phyloP scores from a whole-genome alignment of 2,113 vertebrate species.

The Callopanchax toddi region DNA sequence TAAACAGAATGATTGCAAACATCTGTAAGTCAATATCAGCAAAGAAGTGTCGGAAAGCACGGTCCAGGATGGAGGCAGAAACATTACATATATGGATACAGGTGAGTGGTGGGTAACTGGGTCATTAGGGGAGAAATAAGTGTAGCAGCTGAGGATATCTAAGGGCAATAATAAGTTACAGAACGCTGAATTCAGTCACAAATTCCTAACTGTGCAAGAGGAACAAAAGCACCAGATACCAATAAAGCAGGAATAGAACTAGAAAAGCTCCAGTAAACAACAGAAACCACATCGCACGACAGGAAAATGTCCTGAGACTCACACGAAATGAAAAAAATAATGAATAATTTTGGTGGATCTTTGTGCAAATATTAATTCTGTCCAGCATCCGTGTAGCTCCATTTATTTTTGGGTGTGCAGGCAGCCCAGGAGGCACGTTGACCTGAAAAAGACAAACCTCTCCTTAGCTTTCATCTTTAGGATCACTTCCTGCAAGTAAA shows the following conservation, averaged over 20 bases:
- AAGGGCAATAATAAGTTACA: background rate
- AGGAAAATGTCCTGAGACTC: constrained; percentile 14
- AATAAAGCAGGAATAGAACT: background rate
- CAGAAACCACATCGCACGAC: background rate
- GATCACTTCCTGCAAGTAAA: constrained; percentile 64
- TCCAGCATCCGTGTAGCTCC: constrained; percentile 61
- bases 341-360: constrained; percentile 28
- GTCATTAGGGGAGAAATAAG: no score
- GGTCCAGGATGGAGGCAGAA: no score
- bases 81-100: no score
- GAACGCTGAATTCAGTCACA: background rate
- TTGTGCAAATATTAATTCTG: constrained; percentile 56
- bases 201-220: background rate
- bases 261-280: background rate
- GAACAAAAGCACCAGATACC: background rate
- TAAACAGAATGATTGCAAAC: background rate
- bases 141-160: no score
- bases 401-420: constrained; percentile 70
- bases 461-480: constrained; percentile 71
- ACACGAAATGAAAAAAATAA: constrained; percentile 26
- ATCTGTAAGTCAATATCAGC: no score
- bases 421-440: constrained; percentile 74
- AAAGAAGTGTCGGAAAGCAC: no score
- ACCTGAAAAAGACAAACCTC: constrained; percentile 77
- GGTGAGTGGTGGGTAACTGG: no score